Base-by-base conservation (phyloP, 2,888 invertebrate species). In the Ligdia adustata region DNA sequence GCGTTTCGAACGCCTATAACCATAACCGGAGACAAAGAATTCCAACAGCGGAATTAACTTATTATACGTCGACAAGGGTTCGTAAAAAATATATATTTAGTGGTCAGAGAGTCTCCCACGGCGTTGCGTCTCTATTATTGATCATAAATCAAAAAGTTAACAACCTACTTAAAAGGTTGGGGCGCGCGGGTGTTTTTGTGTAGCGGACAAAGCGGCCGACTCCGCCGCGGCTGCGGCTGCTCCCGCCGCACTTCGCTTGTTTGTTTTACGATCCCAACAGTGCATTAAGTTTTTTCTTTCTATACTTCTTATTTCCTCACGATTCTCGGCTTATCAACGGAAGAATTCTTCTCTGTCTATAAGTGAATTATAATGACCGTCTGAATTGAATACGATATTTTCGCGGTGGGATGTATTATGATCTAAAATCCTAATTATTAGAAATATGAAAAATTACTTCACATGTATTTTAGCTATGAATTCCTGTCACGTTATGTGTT, bases 121-220 rank as follows among this genome's bases (percentile, higher is more conserved):
- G 88, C 75, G 87, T 84, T 87, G 85, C 83, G 79, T 88, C 89
- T 89, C 88, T 89, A 90, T 90, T 90, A 89, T 89, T 88, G 87
- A 82, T 81, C 83, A 87, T 90, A 89, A 90, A 90, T 90, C 90
- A 89, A 89, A 90, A 90, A 85, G 86, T 89, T 90, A 90, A 90
- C 90, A 89, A 90, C 90, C 86, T 89, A 85, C 88, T 89, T 89
- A 90, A 88, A 88, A 90, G 88, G 82, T 82, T 80, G 76, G 76
- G 81, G 74, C 78, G 83, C 82, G 76, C 79, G 65, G 80, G 87
- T n/a, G n/a, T 88, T 90, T 90, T 90, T 88, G 86, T 87, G 66
- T 64, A 76, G 57, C 63, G 75, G 81, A 88, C 88, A 89, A 90
- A 90, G 87, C 82, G 61, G 62, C 88, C 87, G 86, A 70, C 84